A percentile compares a stretch with the other conserved stretches of the same genome.
These are phyloP conservation scores for Aegithalos caudatus DNA, from an alignment of 2,113 vertebrate genomes.

Conservation along the genomic window DNA sequence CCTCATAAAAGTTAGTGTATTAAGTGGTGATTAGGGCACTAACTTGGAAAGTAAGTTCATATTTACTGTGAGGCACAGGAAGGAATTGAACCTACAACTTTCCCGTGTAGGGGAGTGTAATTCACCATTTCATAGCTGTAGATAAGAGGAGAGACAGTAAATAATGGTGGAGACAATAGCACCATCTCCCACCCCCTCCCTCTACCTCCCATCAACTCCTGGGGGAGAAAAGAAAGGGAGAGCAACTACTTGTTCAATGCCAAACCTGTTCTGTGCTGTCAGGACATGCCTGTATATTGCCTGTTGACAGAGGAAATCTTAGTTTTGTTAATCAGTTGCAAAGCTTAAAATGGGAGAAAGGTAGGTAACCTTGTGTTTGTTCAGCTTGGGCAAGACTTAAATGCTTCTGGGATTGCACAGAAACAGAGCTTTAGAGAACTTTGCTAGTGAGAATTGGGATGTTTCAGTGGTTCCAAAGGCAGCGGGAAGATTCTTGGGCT, in stretches of 20 bases:
- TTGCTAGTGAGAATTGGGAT: neutral
- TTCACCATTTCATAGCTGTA: neutral
- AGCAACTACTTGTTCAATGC: neutral
- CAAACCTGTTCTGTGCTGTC: constrained; percentile 3
- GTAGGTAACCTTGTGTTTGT: neutral
- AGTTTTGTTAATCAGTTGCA: neutral
- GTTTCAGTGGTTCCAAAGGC: neutral
- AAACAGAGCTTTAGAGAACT: neutral
- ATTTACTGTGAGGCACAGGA: neutral
- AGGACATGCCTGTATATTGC: neutral
- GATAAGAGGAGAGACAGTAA: neutral
- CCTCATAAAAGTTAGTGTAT: fast-evolving
- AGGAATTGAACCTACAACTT: neutral
- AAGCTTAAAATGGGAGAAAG: neutral
- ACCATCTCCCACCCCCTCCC: neutral
- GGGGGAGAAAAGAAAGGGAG: neutral
- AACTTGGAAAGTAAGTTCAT: neutral
- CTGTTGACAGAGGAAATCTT: neutral
- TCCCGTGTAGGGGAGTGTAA: neutral
- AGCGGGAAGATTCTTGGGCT: neutral
- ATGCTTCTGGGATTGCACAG: neutral
- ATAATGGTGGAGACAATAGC: neutral
- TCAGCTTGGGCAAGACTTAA: neutral
- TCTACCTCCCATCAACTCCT: neutral
- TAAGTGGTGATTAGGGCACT: neutral